These are phyloP conservation scores for Brachirus orientalis DNA, from an alignment of 2,113 vertebrate species.

Conservation along the genomic window DNA sequence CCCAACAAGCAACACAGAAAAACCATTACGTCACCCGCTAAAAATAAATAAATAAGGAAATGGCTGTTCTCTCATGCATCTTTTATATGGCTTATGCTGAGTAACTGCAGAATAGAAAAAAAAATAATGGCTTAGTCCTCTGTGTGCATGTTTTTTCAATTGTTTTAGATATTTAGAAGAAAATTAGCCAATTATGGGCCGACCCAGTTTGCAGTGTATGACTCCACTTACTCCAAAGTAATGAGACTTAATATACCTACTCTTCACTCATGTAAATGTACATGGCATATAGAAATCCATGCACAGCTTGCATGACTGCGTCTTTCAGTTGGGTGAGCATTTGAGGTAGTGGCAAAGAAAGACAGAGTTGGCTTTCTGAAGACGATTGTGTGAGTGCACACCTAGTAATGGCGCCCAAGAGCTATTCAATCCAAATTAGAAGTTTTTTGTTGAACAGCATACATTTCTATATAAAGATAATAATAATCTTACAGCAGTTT, in stretches of 20 bases:
- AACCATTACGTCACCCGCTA: conserved; percentile 36
- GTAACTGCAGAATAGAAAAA: background rate
- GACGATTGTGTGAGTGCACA: conserved; percentile 17
- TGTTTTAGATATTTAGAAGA: too few relatives aligned
- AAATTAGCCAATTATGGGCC: too few relatives aligned
- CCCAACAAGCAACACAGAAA: conserved; percentile 1
- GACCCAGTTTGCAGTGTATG: too few relatives aligned
- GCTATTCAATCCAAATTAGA: background rate
- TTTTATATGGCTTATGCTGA: background rate
- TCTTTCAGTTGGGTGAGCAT: conserved; percentile 59
- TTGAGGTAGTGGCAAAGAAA: conserved; percentile 34
- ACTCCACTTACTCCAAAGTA: too few relatives aligned
- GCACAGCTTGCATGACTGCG: conserved; percentile 49
- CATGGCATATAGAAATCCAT: conserved; percentile 18
- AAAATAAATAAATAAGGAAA: background rate
- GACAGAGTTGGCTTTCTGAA: conserved; percentile 29
- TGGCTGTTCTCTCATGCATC: background rate
- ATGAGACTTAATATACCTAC: conserved; percentile 1
- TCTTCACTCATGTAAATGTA: conserved; percentile 17
- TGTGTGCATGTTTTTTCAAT: conserved; percentile 13
- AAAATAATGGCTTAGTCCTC: background rate
- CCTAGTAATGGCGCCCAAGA: conserved; percentile 47
- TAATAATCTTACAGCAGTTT: background rate
- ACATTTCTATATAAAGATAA: background rate
- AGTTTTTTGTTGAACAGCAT: background rate